These are phyloP conservation scores for Andrena chrysosceles DNA, from an alignment of 2,888 invertebrate genomes.

Conservation along the genomic window DNA sequence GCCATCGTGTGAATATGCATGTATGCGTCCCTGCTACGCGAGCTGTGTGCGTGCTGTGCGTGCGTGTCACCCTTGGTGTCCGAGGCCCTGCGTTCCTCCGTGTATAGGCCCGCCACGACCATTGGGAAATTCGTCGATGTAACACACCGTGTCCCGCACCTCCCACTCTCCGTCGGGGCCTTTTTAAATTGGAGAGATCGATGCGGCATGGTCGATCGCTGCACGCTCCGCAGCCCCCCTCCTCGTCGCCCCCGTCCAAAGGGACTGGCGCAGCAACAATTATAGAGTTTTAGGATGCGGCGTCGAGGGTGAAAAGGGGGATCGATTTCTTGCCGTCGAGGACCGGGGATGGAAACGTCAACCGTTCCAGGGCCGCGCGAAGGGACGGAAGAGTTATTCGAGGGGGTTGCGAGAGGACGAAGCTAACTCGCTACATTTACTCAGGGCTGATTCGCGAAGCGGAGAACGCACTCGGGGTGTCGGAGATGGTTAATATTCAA, in stretches of 20 bases:
- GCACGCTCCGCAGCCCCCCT: not conserved
- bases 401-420: not conserved
- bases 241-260: not conserved
- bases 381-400: slow-evolving; percentile 17
- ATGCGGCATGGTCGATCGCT: slow-evolving; percentile 42
- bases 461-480: too few species aligned
- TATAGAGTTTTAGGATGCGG: slow-evolving; percentile 10
- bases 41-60: slow-evolving; percentile 10
- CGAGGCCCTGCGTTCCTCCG: not conserved
- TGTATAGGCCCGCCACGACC: slow-evolving; percentile 30
- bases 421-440: not conserved
- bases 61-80: slow-evolving; percentile 33
- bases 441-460: too few species aligned
- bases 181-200: slow-evolving; percentile 53
- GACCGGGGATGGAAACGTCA: not conserved
- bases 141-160: slow-evolving; percentile 25
- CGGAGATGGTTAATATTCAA: too few species aligned
- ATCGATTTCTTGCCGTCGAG: slow-evolving; percentile 22
- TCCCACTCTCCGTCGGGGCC: slow-evolving; percentile 17
- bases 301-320: not conserved
- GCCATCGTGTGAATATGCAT: slow-evolving; percentile 70
- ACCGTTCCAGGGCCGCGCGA: not conserved
- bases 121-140: slow-evolving; percentile 57
- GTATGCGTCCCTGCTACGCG: slow-evolving; percentile 43
- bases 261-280: slow-evolving; percentile 28